Base-by-base conservation (phyloP, 2,888 invertebrate genomes). In the Zaprionus lineosus region DNA sequence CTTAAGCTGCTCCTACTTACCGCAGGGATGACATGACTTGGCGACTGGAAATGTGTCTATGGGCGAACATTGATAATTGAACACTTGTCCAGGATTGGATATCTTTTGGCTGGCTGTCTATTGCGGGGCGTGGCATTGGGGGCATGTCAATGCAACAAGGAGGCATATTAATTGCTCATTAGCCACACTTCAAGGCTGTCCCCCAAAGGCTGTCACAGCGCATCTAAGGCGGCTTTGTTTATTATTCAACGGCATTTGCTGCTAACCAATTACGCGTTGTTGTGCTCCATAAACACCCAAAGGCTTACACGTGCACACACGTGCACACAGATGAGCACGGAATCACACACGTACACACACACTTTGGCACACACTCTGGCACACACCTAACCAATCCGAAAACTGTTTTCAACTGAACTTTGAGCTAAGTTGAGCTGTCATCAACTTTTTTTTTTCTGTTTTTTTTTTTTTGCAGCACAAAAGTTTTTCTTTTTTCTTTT, bases 91-190 rank as follows among this genome's bases (percentile, higher is more conserved):
- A n/a, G n/a, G n/a, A n/a, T n/a, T n/a, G n/a, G n/a, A n/a, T n/a
- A n/a, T n/a, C n/a, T n/a, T n/a, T n/a, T n/a, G n/a, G n/a, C 3
- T 21, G 21, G 21, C 21, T 21, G 21, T 21, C 7, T 29, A 12
- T 9, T 29, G 2, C 21, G 3, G 21, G 21, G 21, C 3, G 21
- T 3, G 73, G 19, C 68, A 44, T 60, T 72, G 72, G 51, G 44
- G 44, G 12, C 7, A 9, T 9, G 28, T 26, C 6, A 31, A 41
- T 51, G 34, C 47, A 37, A 44, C 15, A 60, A 57, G 39, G n/a
- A n/a, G 46, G 79, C 79, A 83, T 79, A 79, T 83, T 76, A 76
- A 76, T 76, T 76, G 81, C 73, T 68, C 73, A 79, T 83, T 83
- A 76, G 61, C 64, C 57, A 47, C 34, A 44, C 21, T 47, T 31